Conservation (phyloP, 2,797 vertebrate species). For the Cryptoblepharus egeriae region DNA sequence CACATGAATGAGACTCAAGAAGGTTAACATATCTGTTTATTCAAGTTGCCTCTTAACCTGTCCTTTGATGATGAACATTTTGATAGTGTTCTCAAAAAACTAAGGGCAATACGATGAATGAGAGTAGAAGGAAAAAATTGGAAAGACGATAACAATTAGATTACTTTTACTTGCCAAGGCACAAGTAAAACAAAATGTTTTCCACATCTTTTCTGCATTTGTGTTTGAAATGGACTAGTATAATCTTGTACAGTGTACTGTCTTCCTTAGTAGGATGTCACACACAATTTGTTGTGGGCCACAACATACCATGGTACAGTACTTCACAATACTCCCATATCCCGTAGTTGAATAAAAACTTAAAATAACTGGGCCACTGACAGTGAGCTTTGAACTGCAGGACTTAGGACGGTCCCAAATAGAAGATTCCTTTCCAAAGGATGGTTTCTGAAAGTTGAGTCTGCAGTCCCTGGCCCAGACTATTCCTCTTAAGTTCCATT, state of each 20-base stretch:
- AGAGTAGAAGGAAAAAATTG: neutral
- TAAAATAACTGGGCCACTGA: too few species aligned
- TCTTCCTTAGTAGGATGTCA: neutral
- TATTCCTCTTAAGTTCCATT: too few species aligned
- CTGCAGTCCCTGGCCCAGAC: too few species aligned
- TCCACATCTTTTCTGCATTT: neutral
- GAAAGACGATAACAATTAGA: neutral
- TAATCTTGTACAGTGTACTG: neutral
- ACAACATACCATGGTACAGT: too few species aligned
- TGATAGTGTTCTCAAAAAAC: neutral
- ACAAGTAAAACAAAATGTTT: conserved; percentile 1
- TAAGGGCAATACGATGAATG: neutral
- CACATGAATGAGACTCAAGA: neutral
- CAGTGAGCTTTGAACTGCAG: too few species aligned
- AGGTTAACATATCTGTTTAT: neutral
- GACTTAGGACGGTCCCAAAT: too few species aligned
- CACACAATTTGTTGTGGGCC: neutral
- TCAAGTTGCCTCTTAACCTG: conserved; percentile 3
- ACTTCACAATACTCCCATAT: neutral
- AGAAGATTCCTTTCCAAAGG: too few species aligned
- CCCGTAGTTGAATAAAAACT: neutral
- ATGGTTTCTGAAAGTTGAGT: too few species aligned
- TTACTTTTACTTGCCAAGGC: neutral
- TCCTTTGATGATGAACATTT: neutral
- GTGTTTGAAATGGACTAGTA: neutral